These are phyloP conservation scores for Drosophila malerkotliana DNA, from an alignment of 1,140 invertebrate genomes.

Conservation along the genomic window DNA sequence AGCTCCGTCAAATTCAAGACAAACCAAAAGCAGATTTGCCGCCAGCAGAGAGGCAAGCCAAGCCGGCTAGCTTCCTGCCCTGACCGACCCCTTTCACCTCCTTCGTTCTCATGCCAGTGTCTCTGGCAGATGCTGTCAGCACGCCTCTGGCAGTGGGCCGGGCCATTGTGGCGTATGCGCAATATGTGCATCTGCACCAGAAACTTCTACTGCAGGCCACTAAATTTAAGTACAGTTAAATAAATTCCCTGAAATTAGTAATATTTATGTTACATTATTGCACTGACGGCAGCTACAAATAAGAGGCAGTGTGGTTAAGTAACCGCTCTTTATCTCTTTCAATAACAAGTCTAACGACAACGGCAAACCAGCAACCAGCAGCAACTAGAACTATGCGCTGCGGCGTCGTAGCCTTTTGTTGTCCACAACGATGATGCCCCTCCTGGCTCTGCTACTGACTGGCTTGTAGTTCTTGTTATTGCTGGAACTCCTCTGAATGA, in stretches of 20 bases:
- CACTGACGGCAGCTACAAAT: slow-evolving; percentile 65
- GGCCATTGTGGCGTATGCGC: slow-evolving; percentile 63
- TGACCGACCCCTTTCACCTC: not conserved
- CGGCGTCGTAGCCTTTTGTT: slow-evolving; percentile 22
- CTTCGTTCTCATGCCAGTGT: not conserved
- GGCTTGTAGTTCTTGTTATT: slow-evolving; percentile 35
- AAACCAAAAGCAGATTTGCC: slow-evolving; percentile 68
- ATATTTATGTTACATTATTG: slow-evolving; percentile 78
- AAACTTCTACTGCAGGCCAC: slow-evolving; percentile 56
- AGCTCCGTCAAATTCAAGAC: slow-evolving; percentile 61
- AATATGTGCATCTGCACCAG: slow-evolving; percentile 42
- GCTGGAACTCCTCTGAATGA: slow-evolving; percentile 59
- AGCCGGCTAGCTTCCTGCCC: not conserved
- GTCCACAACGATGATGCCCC: slow-evolving; percentile 18
- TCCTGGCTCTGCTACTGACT: slow-evolving; percentile 10
- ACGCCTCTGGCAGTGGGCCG: slow-evolving; percentile 58
- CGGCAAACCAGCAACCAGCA: slow-evolving; percentile 42
- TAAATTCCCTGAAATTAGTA: slow-evolving; percentile 79
- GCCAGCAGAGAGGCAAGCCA: slow-evolving; percentile 15
- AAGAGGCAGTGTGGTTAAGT: slow-evolving; percentile 67
- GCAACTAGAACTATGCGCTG: slow-evolving; percentile 55
- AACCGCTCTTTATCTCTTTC: slow-evolving; percentile 79
- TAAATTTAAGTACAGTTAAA: slow-evolving; percentile 78
- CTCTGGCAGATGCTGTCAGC: slow-evolving; percentile 66
- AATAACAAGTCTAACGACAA: slow-evolving; percentile 79